Conservation (phyloP, 1,140 invertebrate species). For the Delia radicum region DNA sequence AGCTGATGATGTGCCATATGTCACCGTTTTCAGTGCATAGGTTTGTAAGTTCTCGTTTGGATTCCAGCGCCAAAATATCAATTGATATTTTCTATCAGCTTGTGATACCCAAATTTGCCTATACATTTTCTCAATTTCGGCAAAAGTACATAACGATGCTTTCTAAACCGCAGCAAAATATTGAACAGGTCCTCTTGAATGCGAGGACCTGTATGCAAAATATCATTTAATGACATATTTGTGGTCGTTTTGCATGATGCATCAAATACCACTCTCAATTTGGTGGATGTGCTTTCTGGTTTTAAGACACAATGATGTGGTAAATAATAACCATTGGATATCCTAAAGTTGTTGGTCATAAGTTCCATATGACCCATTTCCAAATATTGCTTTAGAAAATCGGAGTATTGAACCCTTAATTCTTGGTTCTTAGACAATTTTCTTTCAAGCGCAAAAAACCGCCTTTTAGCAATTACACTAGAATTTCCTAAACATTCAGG, state of each 20-base stretch:
- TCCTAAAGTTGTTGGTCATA: constrained; percentile 31
- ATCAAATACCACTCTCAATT: no score
- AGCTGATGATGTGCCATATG: constrained; percentile 44
- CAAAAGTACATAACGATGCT: constrained; percentile 35
- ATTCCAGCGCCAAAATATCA: constrained; percentile 48
- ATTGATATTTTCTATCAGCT: constrained; percentile 40
- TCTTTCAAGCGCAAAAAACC: constrained; percentile 42
- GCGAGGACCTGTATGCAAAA: constrained; percentile 19
- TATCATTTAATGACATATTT: constrained; percentile 30
- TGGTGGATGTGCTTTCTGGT: constrained; percentile 31
- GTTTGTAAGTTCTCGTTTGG: constrained; percentile 29
- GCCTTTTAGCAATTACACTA: constrained; percentile 35
- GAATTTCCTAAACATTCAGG: constrained; percentile 42
- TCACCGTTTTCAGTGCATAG: no score
- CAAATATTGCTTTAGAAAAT: constrained; percentile 46
- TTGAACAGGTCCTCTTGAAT: constrained; percentile 33
- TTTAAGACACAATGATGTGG: constrained; percentile 45
- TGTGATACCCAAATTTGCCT: constrained; percentile 34
- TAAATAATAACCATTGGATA: constrained; percentile 33
- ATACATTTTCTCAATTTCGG: constrained; percentile 47
- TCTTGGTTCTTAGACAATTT: constrained; percentile 39
- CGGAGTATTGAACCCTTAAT: constrained; percentile 28
- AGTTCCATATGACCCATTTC: constrained; percentile 48
- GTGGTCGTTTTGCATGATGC: constrained; percentile 29
- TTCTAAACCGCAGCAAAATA: constrained; percentile 53